A percentile compares a stretch with the other conserved stretches of the same genome.
Evolutionary conservation across 2,888 invertebrate species (phyloP).

Genomic region (Phlogophora meticulosa): DNA sequence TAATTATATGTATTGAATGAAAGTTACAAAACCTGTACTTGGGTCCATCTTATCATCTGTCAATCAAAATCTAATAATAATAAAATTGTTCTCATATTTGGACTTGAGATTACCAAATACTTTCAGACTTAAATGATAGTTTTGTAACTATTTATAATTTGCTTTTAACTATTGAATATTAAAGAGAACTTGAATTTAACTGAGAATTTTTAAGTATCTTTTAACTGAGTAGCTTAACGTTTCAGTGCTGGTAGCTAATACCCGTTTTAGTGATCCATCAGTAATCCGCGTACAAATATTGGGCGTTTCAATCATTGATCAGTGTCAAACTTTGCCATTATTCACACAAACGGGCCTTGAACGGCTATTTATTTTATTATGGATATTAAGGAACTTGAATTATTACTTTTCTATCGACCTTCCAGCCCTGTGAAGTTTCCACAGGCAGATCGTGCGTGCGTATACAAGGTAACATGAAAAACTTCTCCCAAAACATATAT

Average conservation of each 20-base stretch:
- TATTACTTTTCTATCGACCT: conserved; percentile 51
- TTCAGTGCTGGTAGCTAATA: conserved; percentile 56
- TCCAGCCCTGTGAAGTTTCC: conserved; percentile 16
- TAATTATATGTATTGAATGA: conserved; percentile 30
- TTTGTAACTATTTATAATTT: not conserved
- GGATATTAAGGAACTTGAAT: conserved; percentile 56
- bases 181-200: no score
- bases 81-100: not conserved
- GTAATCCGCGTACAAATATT: conserved; percentile 62
- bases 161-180: no score
- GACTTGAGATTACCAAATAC: not conserved
- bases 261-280: conserved; percentile 61
- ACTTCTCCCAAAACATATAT: conserved; percentile 36
- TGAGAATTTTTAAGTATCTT: not conserved
- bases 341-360: conserved; percentile 65
- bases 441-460: conserved; percentile 23
- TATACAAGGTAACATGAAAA: conserved; percentile 38
- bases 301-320: conserved; percentile 72
- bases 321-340: conserved; percentile 74
- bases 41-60: not conserved
- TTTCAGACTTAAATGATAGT: not conserved
- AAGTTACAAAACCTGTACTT: conserved; percentile 8
- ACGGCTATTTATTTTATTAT: conserved; percentile 65
- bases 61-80: conserved; percentile 8
- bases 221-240: conserved; percentile 25